Evolutionary conservation across 2,888 invertebrate genomes (phyloP), one percentile per base, ranked within the genome.

Genomic region (Drosophila neonasuta): DNA sequence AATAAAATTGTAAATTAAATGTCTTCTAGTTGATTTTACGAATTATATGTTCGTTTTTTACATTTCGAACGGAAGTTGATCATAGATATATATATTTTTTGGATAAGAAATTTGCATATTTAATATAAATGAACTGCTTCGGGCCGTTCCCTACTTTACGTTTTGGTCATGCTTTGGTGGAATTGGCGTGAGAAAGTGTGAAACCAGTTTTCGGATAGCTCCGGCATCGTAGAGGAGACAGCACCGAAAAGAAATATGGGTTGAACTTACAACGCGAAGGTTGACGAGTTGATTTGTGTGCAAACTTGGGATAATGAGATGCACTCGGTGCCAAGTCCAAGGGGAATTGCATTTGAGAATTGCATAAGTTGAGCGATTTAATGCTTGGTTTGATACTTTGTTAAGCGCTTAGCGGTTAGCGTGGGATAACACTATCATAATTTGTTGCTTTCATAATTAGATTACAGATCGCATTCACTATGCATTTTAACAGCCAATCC

Each of bases 171-270:
- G 79, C 71, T 63, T 54, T 59, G 63, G 46, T 24, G 60, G 70
- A 79, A 77, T 81, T 79, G 80, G 75, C 88, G 88, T 88, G 88
- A 87, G 87, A 87, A 88, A 87, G 85, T 77, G 41, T 32, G 65
- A 71, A 88, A 88, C 87, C 88, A 45, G 88, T 88, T 88, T 88
- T 70, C 49, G 44, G 44, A 9, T 45, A 56, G 55, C 72, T 60
- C 20, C 46, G 39, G 39, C 55, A 45, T 2, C 5, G 57, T 2
- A 0, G 44, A 15, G 20, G 20, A 46, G 34, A 56, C 36, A 30
- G 29, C 45, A 24, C 52, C 58, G 52, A 20, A 24, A 24, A 55
- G 44, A 60, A 61, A 60, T 64, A 46, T 65, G 79, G 67, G 61
- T 49, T 61, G 60, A n/a, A 48, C 49, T 65, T 62, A 55, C 60